Evolutionary conservation across 2,888 invertebrate genomes (phyloP).

Genomic region (Mayetiola destructor): DNA sequence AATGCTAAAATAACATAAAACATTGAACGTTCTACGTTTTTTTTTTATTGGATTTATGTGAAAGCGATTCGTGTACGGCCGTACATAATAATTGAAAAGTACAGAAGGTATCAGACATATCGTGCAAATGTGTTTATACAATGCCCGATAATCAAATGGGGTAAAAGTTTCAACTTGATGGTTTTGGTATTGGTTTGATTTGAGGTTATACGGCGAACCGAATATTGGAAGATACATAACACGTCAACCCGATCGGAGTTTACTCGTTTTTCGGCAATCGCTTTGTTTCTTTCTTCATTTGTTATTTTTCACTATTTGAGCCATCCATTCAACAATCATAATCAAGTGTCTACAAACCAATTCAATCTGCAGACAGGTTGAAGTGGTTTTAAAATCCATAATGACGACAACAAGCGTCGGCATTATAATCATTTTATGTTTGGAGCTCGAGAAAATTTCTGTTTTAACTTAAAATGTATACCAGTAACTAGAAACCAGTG

Average conservation of each 20-base stretch:
- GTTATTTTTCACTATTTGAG: not conserved
- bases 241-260: not conserved
- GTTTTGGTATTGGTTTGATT: conserved; percentile 19
- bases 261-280: too few species aligned
- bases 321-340: too few species aligned
- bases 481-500: too few species aligned
- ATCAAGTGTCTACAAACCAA: not conserved
- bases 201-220: conserved; percentile 18
- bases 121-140: too few species aligned
- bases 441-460: too few species aligned
- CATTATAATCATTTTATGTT: not conserved
- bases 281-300: not conserved
- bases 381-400: conserved; percentile 11
- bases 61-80: too few species aligned
- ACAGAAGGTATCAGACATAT: too few species aligned
- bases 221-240: conserved; percentile 16
- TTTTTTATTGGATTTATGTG: too few species aligned
- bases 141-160: conserved; percentile 3
- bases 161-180: conserved; percentile 11
- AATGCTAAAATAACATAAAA: too few species aligned
- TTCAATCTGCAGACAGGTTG: conserved; percentile 5
- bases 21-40: too few species aligned
- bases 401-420: conserved; percentile 10
- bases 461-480: too few species aligned
- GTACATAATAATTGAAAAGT: too few species aligned